These are phyloP conservation scores for Drosophila mayaguana DNA, from an alignment of 2,888 invertebrate genomes.

Conservation along the genomic window DNA sequence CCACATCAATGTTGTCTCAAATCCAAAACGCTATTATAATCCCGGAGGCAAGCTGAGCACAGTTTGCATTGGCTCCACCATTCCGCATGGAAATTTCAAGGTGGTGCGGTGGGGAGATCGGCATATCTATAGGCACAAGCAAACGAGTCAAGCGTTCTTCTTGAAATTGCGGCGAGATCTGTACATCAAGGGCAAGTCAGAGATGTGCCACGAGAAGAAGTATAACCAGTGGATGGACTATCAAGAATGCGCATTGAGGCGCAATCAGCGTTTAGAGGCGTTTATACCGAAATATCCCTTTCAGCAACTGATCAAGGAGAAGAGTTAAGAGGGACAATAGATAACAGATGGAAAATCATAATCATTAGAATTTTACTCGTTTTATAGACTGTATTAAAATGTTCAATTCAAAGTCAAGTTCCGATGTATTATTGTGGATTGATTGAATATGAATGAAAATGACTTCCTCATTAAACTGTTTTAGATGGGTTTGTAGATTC, in stretches of 20 bases:
- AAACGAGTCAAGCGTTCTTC: constrained; percentile 12
- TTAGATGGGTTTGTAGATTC: too few species aligned
- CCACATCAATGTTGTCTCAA: not conserved
- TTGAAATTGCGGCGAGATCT: constrained; percentile 35
- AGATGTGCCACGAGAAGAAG: constrained; percentile 37
- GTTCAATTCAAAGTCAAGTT: not conserved
- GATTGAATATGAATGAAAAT: too few species aligned
- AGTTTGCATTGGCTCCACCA: constrained; percentile 32
- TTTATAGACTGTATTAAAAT: not conserved
- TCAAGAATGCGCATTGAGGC: constrained; percentile 47
- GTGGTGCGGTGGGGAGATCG: constrained; percentile 39
- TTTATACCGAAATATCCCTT: constrained; percentile 50
- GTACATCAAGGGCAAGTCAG: constrained; percentile 25
- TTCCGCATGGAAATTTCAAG: constrained; percentile 31
- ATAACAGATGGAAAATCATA: not conserved
- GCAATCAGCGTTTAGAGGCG: constrained; percentile 52
- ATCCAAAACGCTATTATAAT: constrained; percentile 23
- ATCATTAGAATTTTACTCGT: not conserved
- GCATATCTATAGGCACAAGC: constrained; percentile 8
- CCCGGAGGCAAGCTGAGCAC: constrained; percentile 9
- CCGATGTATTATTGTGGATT: not conserved
- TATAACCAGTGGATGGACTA: constrained; percentile 19
- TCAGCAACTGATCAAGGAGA: not conserved
- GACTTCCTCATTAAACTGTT: too few species aligned
- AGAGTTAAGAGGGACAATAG: not conserved